phyloP scores from a whole-genome alignment of 2,888 invertebrate species.

The Megalurothrips usitatus region DNA sequence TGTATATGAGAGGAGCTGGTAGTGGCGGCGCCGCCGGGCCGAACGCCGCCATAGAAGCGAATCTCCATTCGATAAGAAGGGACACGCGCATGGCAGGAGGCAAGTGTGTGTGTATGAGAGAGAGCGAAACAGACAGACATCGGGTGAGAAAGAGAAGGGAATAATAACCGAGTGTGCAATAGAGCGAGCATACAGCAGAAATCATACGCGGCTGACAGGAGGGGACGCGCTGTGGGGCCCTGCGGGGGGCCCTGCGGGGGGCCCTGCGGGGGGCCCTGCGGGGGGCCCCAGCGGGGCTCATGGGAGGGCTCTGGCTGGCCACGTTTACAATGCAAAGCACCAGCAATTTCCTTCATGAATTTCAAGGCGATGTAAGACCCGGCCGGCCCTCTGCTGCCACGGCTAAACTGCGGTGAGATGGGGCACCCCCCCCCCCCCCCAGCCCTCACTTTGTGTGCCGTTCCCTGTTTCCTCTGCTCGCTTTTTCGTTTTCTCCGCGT shows the following conservation, averaged over 20 bases:
- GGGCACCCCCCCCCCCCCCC: neutral
- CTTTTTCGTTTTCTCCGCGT: no score
- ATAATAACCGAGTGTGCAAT: neutral
- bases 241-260: neutral
- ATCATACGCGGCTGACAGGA: neutral
- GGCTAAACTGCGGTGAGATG: slow-evolving; percentile 1
- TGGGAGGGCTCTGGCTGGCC: neutral
- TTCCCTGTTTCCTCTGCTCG: no score
- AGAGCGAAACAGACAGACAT: neutral
- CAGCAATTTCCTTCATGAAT: slow-evolving; percentile 21
- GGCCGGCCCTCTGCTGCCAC: neutral
- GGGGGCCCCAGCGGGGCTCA: neutral
- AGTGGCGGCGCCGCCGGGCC: no score
- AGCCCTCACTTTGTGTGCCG: no score
- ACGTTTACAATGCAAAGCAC: slow-evolving; percentile 3
- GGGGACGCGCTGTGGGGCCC: no score
- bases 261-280: neutral
- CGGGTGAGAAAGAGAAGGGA: neutral
- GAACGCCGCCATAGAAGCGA: no score
- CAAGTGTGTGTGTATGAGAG: neutral
- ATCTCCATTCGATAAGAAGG: no score
- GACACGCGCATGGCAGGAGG: neutral
- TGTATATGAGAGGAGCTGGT: no score
- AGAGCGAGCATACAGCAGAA: neutral
- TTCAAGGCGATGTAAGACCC: neutral